phyloP scores from a whole-genome alignment of 2,113 vertebrate species.

The Strix aluco region DNA sequence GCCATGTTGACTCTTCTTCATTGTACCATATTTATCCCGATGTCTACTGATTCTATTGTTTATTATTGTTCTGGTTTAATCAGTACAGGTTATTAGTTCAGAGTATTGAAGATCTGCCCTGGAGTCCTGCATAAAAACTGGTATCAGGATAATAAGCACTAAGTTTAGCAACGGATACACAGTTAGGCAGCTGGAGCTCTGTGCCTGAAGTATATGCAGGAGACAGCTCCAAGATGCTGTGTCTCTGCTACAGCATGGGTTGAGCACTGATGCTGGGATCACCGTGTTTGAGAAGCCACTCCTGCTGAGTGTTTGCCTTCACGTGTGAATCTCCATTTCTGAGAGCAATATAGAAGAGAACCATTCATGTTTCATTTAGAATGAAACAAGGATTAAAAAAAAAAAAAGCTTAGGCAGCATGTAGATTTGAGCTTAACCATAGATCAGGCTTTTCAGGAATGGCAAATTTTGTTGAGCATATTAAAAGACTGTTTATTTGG shows the following conservation, averaged over 20 bases:
- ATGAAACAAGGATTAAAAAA: not conserved
- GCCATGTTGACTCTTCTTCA: not conserved
- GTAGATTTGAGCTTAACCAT: not conserved
- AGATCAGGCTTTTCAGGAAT: constrained; percentile 35
- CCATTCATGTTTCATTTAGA: not conserved
- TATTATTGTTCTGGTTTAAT: not conserved
- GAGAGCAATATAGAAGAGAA: not conserved
- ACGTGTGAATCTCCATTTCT: not conserved
- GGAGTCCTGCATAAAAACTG: not conserved
- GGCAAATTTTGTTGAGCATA: not conserved
- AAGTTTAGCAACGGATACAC: not conserved
- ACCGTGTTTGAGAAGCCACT: not conserved
- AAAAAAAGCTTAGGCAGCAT: not conserved
- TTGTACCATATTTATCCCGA: not conserved
- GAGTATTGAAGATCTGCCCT: not conserved
- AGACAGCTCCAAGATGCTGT: not conserved
- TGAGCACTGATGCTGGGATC: not conserved
- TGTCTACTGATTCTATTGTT: not conserved
- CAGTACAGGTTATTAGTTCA: not conserved
- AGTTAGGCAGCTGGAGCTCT: not conserved
- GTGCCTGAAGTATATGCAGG: accelerated
- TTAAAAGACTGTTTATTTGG: not conserved
- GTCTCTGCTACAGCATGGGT: not conserved
- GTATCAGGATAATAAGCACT: not conserved
- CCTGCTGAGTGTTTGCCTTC: not conserved